Base-by-base conservation (phyloP, 1,140 invertebrate genomes). In the Musca vetustissima region DNA sequence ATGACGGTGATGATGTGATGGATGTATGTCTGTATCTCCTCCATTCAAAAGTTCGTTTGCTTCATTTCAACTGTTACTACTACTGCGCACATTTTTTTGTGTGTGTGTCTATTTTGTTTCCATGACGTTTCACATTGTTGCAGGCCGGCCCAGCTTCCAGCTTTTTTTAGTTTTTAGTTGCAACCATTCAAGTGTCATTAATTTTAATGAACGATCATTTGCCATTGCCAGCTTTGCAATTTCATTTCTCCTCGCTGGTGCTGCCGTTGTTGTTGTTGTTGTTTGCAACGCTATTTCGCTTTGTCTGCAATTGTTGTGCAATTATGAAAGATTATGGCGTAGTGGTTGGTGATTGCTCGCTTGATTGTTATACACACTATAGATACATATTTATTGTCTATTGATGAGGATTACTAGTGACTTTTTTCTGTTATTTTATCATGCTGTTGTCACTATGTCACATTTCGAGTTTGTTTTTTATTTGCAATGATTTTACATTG, bases 171-270 rank as follows among this genome's bases (percentile, higher is more conserved):
- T 22, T 19, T 52, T 52, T 25, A 28, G 55, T 32, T 59, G 25
- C 55, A 28, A 59, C 25, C 55, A 59, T 59, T 59, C 24, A 59
- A 59, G 28, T 59, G 25, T 59, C 55, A 59, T 59, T 59, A 59
- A 59, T 59, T 59, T 43, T 43, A 43, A 11, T 43, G 36, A 43
- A 43, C 36, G 36, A 43, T 11, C 36, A 43, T 43, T 32, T 28
- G 25, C 55, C 25, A 59, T 28, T 59, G 55, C 28, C 55, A 28
- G 36, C 36, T 32, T 59, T 28, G n/a, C 25, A 25, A 28, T 59
- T 24, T 59, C 24, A 59, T 59, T 28, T 28, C 36, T 43, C 36
- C 36, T 43, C 36, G 36, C 13, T 43, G 28, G 28, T 32, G 28
- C 28, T 32, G 28, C 8, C 28, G 36, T 43, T 43, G 28, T 3